phyloP scores from a whole-genome alignment of 2,113 vertebrate genomes.

The Coreoperca whiteheadi region DNA sequence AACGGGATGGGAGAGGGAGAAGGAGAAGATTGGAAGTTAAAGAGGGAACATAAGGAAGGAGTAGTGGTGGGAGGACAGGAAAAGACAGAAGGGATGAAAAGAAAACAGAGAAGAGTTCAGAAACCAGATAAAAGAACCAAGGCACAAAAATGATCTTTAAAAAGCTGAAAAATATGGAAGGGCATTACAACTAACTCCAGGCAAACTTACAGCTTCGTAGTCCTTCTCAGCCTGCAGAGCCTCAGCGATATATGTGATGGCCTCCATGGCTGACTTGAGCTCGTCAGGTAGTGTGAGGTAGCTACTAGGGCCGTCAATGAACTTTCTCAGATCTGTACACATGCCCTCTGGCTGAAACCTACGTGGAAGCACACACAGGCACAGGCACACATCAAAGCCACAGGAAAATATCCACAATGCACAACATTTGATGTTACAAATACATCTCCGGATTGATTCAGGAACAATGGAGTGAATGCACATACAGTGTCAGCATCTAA shows the following conservation, averaged over 20 bases:
- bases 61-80: not conserved
- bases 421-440: not conserved
- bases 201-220: conserved; percentile 85
- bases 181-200: not conserved
- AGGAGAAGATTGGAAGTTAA: not conserved
- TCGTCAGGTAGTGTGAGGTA: conserved; percentile 85
- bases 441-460: not conserved
- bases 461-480: not conserved
- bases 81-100: not conserved
- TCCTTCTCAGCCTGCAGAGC: conserved; percentile 90
- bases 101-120: not conserved
- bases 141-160: not conserved
- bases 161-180: not conserved
- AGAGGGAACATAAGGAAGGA: too few species aligned
- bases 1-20: too few species aligned
- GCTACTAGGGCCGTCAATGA: conserved; percentile 86
- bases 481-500: not conserved
- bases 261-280: conserved; percentile 87
- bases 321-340: conserved; percentile 85
- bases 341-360: conserved; percentile 87
- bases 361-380: conserved; percentile 2
- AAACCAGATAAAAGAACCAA: not conserved
- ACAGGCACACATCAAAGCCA: not conserved
- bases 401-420: not conserved
- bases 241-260: conserved; percentile 89